phyloP scores from a whole-genome alignment of 64 coral and sea anemone species.

The Astreopora myriophthalma region DNA sequence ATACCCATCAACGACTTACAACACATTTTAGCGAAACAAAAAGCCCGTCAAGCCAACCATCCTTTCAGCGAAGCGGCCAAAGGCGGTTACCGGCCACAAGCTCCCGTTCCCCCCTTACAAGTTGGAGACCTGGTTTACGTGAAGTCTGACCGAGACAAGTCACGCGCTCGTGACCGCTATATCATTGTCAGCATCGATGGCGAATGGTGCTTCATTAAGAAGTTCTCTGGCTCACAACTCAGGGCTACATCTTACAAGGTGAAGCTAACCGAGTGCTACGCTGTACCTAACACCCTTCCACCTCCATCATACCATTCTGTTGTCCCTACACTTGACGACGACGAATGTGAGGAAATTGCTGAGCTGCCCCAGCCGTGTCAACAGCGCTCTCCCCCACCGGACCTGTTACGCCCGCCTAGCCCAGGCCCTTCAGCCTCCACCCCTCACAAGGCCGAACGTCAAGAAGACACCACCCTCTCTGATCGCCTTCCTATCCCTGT shows the following conservation, averaged over 20 bases:
- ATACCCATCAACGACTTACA: not conserved
- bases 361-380: not conserved
- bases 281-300: not conserved
- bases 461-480: not conserved
- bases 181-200: not conserved
- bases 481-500: not conserved
- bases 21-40: too few relatives aligned
- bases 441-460: not conserved
- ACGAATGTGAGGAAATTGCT: not conserved
- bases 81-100: too few relatives aligned
- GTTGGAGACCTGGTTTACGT: too few relatives aligned
- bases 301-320: not conserved
- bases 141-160: too few relatives aligned
- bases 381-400: not conserved
- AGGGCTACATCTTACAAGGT: conserved; percentile 65
- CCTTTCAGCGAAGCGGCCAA: too few relatives aligned
- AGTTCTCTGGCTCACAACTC: conserved; percentile 48
- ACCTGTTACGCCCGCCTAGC: not conserved
- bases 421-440: not conserved
- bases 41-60: too few relatives aligned
- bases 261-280: conserved; percentile 50
- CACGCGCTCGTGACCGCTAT: too few relatives aligned
- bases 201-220: conserved; percentile 56
- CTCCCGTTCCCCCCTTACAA: too few relatives aligned
- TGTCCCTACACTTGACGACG: not conserved